These are phyloP conservation scores for Ruditapes philippinarum DNA, from an alignment of 1,140 invertebrate genomes.

Conservation along the genomic window DNA sequence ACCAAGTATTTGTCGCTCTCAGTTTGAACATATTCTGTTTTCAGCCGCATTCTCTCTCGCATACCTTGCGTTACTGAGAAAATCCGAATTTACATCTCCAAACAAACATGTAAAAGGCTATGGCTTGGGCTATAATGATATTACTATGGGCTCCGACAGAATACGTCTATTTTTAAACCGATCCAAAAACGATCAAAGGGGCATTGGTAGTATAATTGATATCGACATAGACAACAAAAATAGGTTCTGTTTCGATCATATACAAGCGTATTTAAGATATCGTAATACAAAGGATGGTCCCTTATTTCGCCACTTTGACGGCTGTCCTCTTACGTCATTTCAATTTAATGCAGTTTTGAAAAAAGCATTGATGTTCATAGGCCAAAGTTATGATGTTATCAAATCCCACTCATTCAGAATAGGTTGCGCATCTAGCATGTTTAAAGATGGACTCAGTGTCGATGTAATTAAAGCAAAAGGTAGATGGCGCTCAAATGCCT, in stretches of 20 bases:
- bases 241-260: background rate
- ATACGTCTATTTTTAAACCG: background rate
- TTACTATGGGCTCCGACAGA: background rate
- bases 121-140: background rate
- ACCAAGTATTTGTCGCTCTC: background rate
- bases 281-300: too few relatives aligned
- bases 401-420: slow-evolving; percentile 6
- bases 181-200: background rate
- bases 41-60: background rate
- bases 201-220: background rate
- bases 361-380: background rate
- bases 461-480: slow-evolving; percentile 26
- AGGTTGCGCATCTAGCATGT: background rate
- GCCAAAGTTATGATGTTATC: background rate
- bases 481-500: slow-evolving; percentile 22
- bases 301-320: background rate
- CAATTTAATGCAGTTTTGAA: background rate
- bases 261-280: background rate
- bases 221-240: background rate
- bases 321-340: background rate
- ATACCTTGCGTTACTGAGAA: background rate
- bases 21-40: background rate
- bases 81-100: background rate
- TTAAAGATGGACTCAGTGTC: background rate
- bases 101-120: background rate